phyloP scores from a whole-genome alignment of 2,113 vertebrate genomes.

The Epinephelus cyanopodus region DNA sequence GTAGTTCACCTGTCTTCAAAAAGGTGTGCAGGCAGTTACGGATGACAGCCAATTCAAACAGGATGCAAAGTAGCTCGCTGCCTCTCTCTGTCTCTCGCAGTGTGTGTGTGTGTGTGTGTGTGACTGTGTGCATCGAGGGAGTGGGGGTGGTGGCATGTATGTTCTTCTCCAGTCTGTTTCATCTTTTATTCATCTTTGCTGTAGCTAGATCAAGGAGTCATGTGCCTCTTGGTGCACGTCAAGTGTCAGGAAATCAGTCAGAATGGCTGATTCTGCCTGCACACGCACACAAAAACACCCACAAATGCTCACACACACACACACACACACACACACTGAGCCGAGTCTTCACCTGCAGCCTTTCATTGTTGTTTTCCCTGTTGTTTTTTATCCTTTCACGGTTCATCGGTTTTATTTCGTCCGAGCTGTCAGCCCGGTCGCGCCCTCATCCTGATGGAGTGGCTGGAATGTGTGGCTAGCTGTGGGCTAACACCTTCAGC shows the following conservation, averaged over 20 bases:
- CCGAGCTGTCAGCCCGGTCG: conserved; percentile 51
- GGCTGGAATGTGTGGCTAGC: conserved; percentile 65
- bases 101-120: conserved; percentile 41
- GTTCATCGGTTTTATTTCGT: conserved; percentile 45
- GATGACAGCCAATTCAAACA: conserved; percentile 82
- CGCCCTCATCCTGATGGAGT: conserved; percentile 51
- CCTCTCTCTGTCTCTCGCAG: conserved; percentile 9
- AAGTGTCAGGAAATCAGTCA: conserved; percentile 80
- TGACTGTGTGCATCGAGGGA: conserved; percentile 43
- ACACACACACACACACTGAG: conserved; percentile 38
- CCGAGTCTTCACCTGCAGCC: conserved; percentile 58
- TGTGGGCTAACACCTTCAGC: conserved; percentile 75
- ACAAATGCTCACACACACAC: conserved; percentile 31
- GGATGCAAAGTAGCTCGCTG: conserved; percentile 78
- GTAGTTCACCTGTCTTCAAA: conserved; percentile 80
- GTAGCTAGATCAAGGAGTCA: conserved; percentile 81
- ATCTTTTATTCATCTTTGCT: conserved; percentile 83
- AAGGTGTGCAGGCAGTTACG: conserved; percentile 78
- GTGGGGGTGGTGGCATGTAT: conserved; percentile 75
- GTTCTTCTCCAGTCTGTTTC: conserved; percentile 80
- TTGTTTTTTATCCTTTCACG: conserved; percentile 36
- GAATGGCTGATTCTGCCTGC: conserved; percentile 69
- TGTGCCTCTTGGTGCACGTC: conserved; percentile 79
- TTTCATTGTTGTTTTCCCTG: conserved; percentile 32
- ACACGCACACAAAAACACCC: conserved; percentile 28